Base-by-base conservation (phyloP, 1,140 invertebrate genomes). In the Onthophagus taurus region DNA sequence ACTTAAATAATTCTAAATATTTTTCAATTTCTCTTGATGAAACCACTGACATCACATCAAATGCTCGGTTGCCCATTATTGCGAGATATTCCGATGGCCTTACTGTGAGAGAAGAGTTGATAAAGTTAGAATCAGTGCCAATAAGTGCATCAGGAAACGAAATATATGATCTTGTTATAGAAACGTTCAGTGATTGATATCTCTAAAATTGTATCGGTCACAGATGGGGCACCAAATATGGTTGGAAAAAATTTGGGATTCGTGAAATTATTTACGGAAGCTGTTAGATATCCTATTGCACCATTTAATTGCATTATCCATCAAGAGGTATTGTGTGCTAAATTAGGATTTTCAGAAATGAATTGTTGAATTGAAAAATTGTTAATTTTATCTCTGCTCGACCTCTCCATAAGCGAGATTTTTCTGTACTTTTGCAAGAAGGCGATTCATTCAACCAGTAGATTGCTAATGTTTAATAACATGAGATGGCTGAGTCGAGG, bases 381-480 rank as follows among this genome's bases (percentile, higher is more conserved):
- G 36, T 38, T 7, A 38, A 38, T 38, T 38, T 38, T 38, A 38
- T 38, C 13, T 11, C 18, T 38, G 19, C 36, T 18, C 12, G 36
- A 12, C 36, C 36, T 11, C 36, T 38, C 19, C 36, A 20, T 20
- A 38, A 38, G 19, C 36, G 36, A 20, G 13, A 38, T 18, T 38
- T 38, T 38, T 38, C 36, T 38, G 18, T 18, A 12, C 36, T 38
- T 38, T 12, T 38, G 19, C 36, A 18, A 18, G 36, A 38, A 38
- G 36, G 13, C 12, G 36, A 38, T 18, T 38, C 36, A 38, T 38
- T 18, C 24, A 33, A 26, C 24, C n/a, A 29, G 31, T 42, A 14
- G 39, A 16, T 23, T 42, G 31, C 31, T 30, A 29, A 42, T 42
- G 39, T 42, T 42, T 23, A 38, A 38, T 38, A 38, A 38, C 21